phyloP scores from a whole-genome alignment of 1,140 invertebrate genomes.

The Neodiprion pinetum region DNA sequence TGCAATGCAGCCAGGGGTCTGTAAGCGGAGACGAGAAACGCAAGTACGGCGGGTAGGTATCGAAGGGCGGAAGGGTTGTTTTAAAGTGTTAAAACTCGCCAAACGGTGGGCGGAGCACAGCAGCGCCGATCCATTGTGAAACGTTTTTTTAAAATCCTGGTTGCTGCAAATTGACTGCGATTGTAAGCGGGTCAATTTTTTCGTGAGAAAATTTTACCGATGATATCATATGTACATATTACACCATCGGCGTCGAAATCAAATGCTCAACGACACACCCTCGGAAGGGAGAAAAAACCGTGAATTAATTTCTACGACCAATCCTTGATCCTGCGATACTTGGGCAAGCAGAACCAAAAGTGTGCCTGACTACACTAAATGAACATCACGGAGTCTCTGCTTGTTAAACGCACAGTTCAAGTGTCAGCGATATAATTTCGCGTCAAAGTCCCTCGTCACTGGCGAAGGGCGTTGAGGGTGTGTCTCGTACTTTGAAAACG shows the following conservation, averaged over 20 bases:
- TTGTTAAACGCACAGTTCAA: not conserved
- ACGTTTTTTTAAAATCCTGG: constrained; percentile 31
- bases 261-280: too few relatives aligned
- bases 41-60: not conserved
- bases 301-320: too few relatives aligned
- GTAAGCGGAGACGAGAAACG: constrained; percentile 14
- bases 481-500: not conserved
- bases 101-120: not conserved
- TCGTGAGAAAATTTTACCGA: not conserved
- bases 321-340: too few relatives aligned
- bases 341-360: too few relatives aligned
- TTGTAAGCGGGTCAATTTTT: constrained; percentile 19
- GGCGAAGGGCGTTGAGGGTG: not conserved
- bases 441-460: not conserved
- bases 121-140: constrained; percentile 21
- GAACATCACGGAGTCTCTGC: not conserved
- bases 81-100: not conserved
- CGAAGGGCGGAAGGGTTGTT: constrained; percentile 15
- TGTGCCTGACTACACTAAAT: too few relatives aligned
- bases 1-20: not conserved
- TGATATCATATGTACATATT: too few relatives aligned
- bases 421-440: not conserved
- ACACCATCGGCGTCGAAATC: too few relatives aligned
- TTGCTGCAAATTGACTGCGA: constrained; percentile 16
- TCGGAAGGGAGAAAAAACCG: too few relatives aligned